A percentile compares a stretch with the other conserved stretches of the same genome.
Evolutionary conservation across 2,113 vertebrate species (phyloP).

Genomic region (Octodon degus): DNA sequence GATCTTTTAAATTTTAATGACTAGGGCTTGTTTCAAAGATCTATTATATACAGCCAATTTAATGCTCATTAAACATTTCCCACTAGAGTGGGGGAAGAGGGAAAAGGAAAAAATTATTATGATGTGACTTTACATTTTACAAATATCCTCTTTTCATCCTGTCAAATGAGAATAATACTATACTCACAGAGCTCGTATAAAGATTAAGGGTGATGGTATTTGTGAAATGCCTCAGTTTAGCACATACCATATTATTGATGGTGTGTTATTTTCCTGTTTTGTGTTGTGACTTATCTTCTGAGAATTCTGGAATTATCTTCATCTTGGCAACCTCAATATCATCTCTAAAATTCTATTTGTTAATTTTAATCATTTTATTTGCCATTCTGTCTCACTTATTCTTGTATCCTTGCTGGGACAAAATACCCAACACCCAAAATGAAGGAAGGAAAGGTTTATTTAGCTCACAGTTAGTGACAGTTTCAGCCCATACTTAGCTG

Average conservation of each 20-base stretch:
- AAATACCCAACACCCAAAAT: too few relatives aligned
- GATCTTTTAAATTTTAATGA: background rate
- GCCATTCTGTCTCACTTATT: background rate
- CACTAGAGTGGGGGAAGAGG: background rate
- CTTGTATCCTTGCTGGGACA: too few relatives aligned
- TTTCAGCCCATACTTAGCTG: too few relatives aligned
- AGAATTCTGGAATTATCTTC: slow-evolving; percentile 44
- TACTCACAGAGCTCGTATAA: slow-evolving; percentile 4
- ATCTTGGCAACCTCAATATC: background rate
- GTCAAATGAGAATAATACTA: slow-evolving; percentile 48
- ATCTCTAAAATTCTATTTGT: slow-evolving; percentile 14
- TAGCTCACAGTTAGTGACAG: too few relatives aligned
- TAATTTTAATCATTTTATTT: slow-evolving; percentile 48
- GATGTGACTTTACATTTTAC: background rate
- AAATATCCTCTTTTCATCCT: slow-evolving; percentile 9
- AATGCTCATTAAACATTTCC: background rate
- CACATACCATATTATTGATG: background rate
- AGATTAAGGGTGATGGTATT: slow-evolving; percentile 19
- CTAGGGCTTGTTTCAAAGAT: too few relatives aligned
- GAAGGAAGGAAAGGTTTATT: too few relatives aligned
- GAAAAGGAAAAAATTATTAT: background rate
- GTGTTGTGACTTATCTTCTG: background rate
- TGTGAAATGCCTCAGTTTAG: slow-evolving; percentile 31
- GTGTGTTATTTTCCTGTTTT: background rate
- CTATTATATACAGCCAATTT: too few relatives aligned